Evolutionary conservation across 2,888 invertebrate genomes (phyloP).

Genomic region (Plebejus anna): DNA sequence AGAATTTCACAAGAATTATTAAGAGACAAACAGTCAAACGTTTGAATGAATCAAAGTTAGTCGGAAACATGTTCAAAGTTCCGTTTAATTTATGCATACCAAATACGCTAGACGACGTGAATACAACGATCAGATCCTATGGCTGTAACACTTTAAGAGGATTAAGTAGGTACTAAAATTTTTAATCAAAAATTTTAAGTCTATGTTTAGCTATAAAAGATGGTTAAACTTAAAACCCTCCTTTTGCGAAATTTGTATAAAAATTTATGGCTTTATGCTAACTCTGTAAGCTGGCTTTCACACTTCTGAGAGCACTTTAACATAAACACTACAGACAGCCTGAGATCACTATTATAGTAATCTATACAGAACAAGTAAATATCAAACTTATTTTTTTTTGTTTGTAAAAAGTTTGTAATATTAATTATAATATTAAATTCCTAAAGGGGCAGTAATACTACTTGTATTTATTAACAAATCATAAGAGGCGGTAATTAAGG

Average conservation of each 20-base stretch:
- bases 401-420: not conserved
- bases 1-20: constrained; percentile 34
- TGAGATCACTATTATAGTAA: not conserved
- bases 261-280: no score
- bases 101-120: constrained; percentile 41
- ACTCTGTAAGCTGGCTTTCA: not conserved
- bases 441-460: no score
- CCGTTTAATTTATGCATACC: constrained; percentile 47
- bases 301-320: not conserved
- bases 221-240: not conserved
- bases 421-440: no score
- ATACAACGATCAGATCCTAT: constrained; percentile 1
- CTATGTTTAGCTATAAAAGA: not conserved
- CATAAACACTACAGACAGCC: no score
- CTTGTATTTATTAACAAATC: no score
- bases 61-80: constrained; percentile 42
- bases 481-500: no score
- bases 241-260: not conserved
- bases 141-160: not conserved
- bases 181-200: not conserved
- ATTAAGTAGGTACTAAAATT: not conserved
- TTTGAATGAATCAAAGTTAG: constrained; percentile 43
- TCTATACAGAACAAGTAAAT: not conserved
- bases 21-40: constrained; percentile 41
- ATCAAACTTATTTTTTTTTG: not conserved